Evolutionary conservation across 2,113 vertebrate genomes (phyloP), one percentile per base, ranked within the genome.

Genomic region (Furnarius figulus): DNA sequence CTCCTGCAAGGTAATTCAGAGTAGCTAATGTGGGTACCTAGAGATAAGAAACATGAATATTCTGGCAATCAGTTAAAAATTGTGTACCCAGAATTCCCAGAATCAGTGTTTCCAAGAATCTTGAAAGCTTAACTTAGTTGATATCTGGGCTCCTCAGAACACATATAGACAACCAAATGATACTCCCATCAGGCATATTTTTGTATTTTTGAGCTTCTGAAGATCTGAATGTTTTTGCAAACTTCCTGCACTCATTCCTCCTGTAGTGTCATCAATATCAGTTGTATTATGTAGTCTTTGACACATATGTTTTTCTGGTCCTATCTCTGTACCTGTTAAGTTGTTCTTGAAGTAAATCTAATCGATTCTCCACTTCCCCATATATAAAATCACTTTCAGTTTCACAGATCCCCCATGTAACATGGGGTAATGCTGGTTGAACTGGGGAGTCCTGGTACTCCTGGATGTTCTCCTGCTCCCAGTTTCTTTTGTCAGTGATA

Each of bases 291-390:
- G 9, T 56, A 53, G 8, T 58, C 63, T 87, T 75, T 55, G 40
- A 82, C 4, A 4, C 3, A 18, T 14, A 24, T 37, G 3, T 44
- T 37, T 80, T 94, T 63, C 15, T 52, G 20, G 23, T 35, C 18
- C 31, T 56, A 40, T 65, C 7, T 85, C 49, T 72, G 90, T 98
- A 99, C 99, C 99, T 99, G 99, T 99, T 99, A 85, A 99, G 98
- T 86, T 99, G 99, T 62, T 99, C 98, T 93, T 99, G 99, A 85
- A 99, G 99, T 93, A 99, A 98, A 98, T 99, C 99, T 94, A 99
- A 95, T 92, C 99, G 98, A 93, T 99, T 99, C 88, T 99, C 99
- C 95, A 99, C 98, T 97, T 99, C 99, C 58, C 99, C 99, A 1
- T 99, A 99, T 31, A 99, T 99, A 94, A 99, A 98, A 83, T 99